Evolutionary conservation across 2,113 vertebrate genomes (phyloP).

Genomic region (Calcarius ornatus): DNA sequence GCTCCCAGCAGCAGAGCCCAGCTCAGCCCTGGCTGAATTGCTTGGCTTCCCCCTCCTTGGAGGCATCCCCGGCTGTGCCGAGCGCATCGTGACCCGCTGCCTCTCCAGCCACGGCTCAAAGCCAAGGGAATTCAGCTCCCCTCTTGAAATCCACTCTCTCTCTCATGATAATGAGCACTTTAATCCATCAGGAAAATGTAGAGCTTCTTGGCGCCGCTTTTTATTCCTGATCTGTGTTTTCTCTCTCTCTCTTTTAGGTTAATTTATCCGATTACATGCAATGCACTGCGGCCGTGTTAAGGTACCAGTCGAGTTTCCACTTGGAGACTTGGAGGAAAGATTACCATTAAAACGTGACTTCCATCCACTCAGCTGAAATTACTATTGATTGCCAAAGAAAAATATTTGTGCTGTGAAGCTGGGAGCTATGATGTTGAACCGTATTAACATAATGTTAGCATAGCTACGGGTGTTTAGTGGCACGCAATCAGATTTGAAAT

Average conservation of each 20-base stretch:
- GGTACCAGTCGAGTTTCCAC: slow-evolving; percentile 79
- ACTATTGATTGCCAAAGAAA: slow-evolving; percentile 88
- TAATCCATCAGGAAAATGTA: slow-evolving; percentile 67
- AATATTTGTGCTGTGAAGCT: slow-evolving; percentile 86
- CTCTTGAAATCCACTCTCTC: slow-evolving; percentile 28
- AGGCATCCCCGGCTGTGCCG: not conserved
- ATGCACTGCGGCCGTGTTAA: slow-evolving; percentile 69
- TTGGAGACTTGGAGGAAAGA: slow-evolving; percentile 79
- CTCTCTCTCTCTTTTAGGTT: slow-evolving; percentile 72
- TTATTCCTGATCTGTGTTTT: slow-evolving; percentile 60
- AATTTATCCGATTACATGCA: slow-evolving; percentile 82
- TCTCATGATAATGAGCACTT: slow-evolving; percentile 62
- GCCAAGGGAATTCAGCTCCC: slow-evolving; percentile 45
- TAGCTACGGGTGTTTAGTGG: slow-evolving; percentile 81
- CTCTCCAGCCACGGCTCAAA: not conserved
- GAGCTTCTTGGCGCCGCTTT: slow-evolving; percentile 56
- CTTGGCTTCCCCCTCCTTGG: not conserved
- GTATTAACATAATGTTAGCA: slow-evolving; percentile 86
- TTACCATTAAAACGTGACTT: slow-evolving; percentile 85
- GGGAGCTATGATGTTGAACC: slow-evolving; percentile 84
- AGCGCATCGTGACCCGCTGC: not conserved
- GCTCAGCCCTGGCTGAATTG: not conserved
- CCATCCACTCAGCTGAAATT: slow-evolving; percentile 85
- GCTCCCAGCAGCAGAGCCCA: not conserved
- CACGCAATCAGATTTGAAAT: slow-evolving; percentile 86